A percentile compares a stretch with the other conserved stretches of the same genome.
Conservation (phyloP, 2,113 vertebrate species). For the Recurvirostra avosetta region DNA sequence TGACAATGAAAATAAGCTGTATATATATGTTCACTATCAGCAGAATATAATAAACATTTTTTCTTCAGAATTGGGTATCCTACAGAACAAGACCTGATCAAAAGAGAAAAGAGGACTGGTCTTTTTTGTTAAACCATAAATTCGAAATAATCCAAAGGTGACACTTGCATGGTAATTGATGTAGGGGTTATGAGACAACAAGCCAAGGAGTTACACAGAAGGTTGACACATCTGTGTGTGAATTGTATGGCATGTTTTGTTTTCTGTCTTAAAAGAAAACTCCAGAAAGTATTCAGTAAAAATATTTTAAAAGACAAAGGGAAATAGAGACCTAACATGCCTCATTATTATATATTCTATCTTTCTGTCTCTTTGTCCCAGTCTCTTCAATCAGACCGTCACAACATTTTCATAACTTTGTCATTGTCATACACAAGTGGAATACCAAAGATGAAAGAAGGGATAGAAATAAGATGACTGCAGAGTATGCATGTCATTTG, state of each 20-base stretch:
- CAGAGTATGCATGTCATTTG: slow-evolving; percentile 4
- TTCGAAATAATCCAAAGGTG: background rate
- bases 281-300: background rate
- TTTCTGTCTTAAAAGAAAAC: background rate
- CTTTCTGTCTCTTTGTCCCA: slow-evolving; percentile 21
- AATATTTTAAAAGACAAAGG: background rate
- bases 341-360: background rate
- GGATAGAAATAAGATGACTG: background rate
- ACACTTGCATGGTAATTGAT: background rate
- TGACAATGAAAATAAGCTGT: background rate
- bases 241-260: background rate
- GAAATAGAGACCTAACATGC: background rate
- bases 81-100: background rate
- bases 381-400: slow-evolving; percentile 24
- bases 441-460: slow-evolving; percentile 31
- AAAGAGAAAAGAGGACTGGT: background rate
- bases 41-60: background rate
- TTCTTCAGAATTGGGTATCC: background rate
- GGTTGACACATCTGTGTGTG: background rate
- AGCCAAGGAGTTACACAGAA: background rate
- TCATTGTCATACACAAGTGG: slow-evolving; percentile 2
- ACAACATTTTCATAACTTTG: slow-evolving; percentile 50
- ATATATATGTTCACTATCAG: background rate
- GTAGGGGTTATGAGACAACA: background rate
- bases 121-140: background rate